These are phyloP conservation scores for Pangasius mekongensis DNA, from an alignment of 2,797 vertebrate genomes.

Conservation along the genomic window DNA sequence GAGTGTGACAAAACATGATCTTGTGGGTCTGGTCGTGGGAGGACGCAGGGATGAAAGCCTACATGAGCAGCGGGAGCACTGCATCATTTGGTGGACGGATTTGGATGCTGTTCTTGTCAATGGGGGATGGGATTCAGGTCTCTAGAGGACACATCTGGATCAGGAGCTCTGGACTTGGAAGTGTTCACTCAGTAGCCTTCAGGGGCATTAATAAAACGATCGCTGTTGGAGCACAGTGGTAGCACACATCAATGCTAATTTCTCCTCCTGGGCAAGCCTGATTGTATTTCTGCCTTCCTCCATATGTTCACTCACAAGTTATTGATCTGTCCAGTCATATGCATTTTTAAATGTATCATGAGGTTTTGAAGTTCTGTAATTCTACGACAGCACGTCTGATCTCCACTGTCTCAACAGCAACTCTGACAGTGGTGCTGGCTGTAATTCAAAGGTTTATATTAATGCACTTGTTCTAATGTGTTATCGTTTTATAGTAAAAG, in stretches of 20 bases:
- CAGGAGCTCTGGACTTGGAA: constrained; percentile 28
- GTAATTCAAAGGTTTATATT: background rate
- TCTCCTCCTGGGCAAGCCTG: background rate
- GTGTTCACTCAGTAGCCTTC: background rate
- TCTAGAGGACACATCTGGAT: constrained; percentile 56
- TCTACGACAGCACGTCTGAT: background rate
- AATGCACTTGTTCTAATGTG: background rate
- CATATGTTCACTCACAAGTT: background rate
- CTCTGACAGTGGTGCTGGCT: background rate
- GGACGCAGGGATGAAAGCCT: constrained; percentile 49
- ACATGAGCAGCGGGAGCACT: constrained; percentile 49
- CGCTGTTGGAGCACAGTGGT: background rate
- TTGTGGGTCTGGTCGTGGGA: constrained; percentile 13
- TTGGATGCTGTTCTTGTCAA: constrained; percentile 31
- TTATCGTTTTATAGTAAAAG: background rate
- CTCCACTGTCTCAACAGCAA: background rate
- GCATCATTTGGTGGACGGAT: constrained; percentile 53
- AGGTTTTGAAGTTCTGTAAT: too few species aligned
- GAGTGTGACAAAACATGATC: constrained; percentile 40
- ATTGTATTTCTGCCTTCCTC: background rate
- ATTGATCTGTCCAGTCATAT: background rate
- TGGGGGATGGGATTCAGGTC: constrained; percentile 4
- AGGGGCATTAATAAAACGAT: constrained; percentile 4
- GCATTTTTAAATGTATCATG: background rate
- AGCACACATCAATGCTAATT: background rate